Conservation (phyloP, 2,888 invertebrate species). For the Eupithecia centaureata region DNA sequence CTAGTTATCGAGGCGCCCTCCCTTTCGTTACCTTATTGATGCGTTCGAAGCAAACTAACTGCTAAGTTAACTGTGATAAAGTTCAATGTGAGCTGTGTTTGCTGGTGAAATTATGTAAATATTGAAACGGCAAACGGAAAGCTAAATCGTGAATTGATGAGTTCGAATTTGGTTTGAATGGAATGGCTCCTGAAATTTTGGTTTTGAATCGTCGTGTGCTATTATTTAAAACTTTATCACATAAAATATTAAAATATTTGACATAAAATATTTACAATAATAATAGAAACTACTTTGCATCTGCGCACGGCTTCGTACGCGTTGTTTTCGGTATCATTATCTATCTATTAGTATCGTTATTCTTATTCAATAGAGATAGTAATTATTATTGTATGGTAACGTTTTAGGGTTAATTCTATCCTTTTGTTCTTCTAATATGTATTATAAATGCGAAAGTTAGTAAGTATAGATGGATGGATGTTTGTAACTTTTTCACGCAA, state of each 20-base stretch:
- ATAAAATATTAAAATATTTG: not conserved
- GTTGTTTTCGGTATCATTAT: no score
- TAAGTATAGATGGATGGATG: no score
- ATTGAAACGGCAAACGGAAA: not conserved
- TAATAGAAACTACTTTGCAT: not conserved
- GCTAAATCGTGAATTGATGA: not conserved
- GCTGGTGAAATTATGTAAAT: not conserved
- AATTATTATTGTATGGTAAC: no score
- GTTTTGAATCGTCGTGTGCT: not conserved
- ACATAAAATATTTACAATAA: not conserved
- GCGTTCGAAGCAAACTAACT: slow-evolving; percentile 39
- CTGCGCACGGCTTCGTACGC: not conserved
- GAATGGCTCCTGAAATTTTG: not conserved
- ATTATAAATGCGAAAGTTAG: not conserved
- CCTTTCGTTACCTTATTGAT: slow-evolving; percentile 64
- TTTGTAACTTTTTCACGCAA: not conserved
- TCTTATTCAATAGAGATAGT: no score
- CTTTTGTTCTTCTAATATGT: no score
- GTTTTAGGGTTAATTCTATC: no score
- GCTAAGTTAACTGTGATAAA: slow-evolving; percentile 9
- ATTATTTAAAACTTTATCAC: not conserved
- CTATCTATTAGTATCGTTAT: no score
- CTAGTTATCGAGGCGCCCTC: slow-evolving; percentile 73
- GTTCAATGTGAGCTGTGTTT: slow-evolving; percentile 39
- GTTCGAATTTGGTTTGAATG: not conserved